Percentiles rank a stretch among this genome's conserved stretches.
Evolutionary conservation across 2,888 invertebrate genomes (phyloP).

Genomic region (Caenorhabditis panamensis): DNA sequence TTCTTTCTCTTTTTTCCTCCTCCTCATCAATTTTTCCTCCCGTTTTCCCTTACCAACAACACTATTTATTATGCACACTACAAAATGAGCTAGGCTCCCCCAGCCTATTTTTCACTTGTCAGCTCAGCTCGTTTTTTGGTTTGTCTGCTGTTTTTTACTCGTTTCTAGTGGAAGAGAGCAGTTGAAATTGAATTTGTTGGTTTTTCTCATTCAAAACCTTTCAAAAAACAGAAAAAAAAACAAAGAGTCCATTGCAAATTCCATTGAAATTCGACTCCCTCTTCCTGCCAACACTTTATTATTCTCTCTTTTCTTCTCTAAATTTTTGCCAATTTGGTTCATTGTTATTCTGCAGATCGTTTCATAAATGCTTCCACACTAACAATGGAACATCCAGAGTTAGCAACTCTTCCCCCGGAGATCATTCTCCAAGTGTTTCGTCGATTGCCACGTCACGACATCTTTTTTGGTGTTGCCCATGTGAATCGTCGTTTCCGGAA

Average conservation of each 20-base stretch:
- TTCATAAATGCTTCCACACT: constrained; percentile 27
- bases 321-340: constrained; percentile 2
- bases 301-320: constrained; percentile 11
- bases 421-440: constrained; percentile 57
- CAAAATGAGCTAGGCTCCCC: background rate
- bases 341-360: too few species aligned
- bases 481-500: constrained; percentile 51
- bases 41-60: too few species aligned
- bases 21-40: constrained; percentile 1
- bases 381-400: constrained; percentile 1
- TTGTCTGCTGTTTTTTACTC: background rate
- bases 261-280: constrained; percentile 23
- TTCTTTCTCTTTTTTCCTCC: background rate
- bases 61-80: constrained; percentile 19
- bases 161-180: background rate
- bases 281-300: constrained; percentile 19
- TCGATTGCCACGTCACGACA: constrained; percentile 48
- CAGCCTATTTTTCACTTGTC: constrained; percentile 2
- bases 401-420: constrained; percentile 50
- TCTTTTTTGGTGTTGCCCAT: constrained; percentile 56
- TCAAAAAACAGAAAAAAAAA: constrained; percentile 19
- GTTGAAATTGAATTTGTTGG: too few species aligned
- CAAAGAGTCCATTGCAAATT: background rate
- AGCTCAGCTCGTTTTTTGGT: background rate
- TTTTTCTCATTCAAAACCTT: background rate